phyloP scores from a whole-genome alignment of 1,140 invertebrate genomes.

The Thereuonema tuberculata region DNA sequence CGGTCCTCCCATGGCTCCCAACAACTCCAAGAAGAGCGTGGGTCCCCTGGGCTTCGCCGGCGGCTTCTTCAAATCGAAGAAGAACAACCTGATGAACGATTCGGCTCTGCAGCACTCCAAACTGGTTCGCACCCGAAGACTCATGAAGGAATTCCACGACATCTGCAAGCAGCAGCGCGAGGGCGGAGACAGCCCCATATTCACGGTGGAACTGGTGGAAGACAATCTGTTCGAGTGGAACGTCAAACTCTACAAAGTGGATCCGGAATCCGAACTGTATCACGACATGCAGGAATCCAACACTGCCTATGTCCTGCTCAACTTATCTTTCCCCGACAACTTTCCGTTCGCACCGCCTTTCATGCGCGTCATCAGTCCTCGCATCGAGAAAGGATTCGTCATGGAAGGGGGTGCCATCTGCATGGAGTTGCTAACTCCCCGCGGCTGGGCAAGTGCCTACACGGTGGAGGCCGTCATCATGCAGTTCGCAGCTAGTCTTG shows the following conservation, averaged over 20 bases:
- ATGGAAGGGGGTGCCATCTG: conserved; percentile 91
- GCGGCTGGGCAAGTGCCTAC: conserved; percentile 90
- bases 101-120: conserved; percentile 28
- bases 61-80: conserved; percentile 7
- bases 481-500: conserved; percentile 86
- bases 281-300: conserved; percentile 62
- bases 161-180: conserved; percentile 50
- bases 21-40: neutral
- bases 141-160: conserved; percentile 89
- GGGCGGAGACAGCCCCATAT: conserved; percentile 46
- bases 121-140: conserved; percentile 52
- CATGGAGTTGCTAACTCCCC: conserved; percentile 83
- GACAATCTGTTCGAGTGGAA: conserved; percentile 92
- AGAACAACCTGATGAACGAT: conserved; percentile 5
- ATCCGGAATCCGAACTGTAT: conserved; percentile 50
- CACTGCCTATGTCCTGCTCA: conserved; percentile 59
- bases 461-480: conserved; percentile 85
- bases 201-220: conserved; percentile 79
- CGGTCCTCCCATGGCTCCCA: conserved; percentile 33
- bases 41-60: conserved; percentile 8
- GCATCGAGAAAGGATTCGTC: conserved; percentile 86
- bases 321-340: conserved; percentile 72
- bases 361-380: conserved; percentile 79
- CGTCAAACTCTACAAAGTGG: conserved; percentile 67
- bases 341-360: conserved; percentile 92